Conservation (phyloP, 2,113 vertebrate species). For the Pycnonotus jocosus region DNA sequence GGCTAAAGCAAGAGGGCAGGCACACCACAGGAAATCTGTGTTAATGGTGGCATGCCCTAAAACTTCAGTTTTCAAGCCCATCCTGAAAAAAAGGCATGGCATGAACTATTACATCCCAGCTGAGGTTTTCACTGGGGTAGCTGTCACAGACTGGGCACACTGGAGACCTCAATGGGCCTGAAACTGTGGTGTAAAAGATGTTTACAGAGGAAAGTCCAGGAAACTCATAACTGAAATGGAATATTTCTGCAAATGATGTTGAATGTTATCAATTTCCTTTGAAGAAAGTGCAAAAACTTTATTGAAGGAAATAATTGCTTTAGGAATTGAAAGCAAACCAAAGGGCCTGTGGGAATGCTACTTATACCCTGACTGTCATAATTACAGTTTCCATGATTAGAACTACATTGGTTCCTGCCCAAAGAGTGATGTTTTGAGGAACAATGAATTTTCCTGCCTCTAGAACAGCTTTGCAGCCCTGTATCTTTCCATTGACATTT, state of each 20-base stretch:
- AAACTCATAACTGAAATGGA: constrained; percentile 68
- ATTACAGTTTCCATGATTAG: constrained; percentile 75
- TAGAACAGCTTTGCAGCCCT: constrained; percentile 80
- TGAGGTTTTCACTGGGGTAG: constrained; percentile 75
- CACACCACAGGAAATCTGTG: constrained; percentile 45
- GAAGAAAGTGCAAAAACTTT: constrained; percentile 77
- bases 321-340: constrained; percentile 73
- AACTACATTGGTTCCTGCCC: constrained; percentile 78
- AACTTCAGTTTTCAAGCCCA: constrained; percentile 78
- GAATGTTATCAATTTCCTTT: constrained; percentile 73
- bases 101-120: constrained; percentile 74
- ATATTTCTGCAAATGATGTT: constrained; percentile 65
- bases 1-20: constrained; percentile 76
- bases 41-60: constrained; percentile 77
- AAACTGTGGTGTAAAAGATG: constrained; percentile 76
- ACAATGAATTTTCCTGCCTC: constrained; percentile 79
- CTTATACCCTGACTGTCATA: constrained; percentile 83
- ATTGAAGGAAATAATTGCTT: constrained; percentile 79
- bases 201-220: constrained; percentile 72
- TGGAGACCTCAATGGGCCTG: constrained; percentile 77
- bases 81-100: constrained; percentile 72
- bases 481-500: constrained; percentile 74
- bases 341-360: constrained; percentile 79
- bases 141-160: constrained; percentile 78
- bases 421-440: constrained; percentile 73